A percentile compares a stretch with the other conserved stretches of the same genome.
Evolutionary conservation across 2,113 vertebrate genomes (phyloP).

Genomic region (Epinephelus cyanopodus): DNA sequence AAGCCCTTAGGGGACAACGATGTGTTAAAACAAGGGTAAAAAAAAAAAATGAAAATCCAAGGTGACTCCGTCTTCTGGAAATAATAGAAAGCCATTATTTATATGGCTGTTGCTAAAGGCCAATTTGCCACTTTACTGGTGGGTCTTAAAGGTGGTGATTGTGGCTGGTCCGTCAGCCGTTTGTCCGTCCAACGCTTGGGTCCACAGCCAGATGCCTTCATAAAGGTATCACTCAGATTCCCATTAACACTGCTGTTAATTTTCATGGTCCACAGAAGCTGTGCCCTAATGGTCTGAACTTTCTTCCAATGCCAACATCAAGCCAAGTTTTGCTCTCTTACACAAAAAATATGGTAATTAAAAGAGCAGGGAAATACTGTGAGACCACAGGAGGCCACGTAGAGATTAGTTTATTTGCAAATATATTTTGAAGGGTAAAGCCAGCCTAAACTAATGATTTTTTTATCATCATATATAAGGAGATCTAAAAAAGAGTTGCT

Average conservation of each 20-base stretch:
- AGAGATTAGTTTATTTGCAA: not conserved
- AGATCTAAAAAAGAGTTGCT: not conserved
- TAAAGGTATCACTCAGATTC: not conserved
- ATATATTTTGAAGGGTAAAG: not conserved
- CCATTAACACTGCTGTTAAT: not conserved
- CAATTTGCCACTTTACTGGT: conserved; percentile 25
- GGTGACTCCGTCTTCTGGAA: conserved; percentile 28
- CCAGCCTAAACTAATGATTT: too few species aligned
- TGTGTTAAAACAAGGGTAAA: conserved; percentile 31
- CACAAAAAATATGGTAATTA: not conserved
- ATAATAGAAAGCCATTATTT: conserved; percentile 34
- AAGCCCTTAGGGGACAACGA: not conserved
- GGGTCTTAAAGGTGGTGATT: conserved; percentile 21
- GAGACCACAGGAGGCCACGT: too few species aligned
- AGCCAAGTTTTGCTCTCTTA: too few species aligned
- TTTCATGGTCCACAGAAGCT: not conserved
- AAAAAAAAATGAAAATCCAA: conserved; percentile 26
- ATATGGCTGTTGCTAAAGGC: conserved; percentile 16
- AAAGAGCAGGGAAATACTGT: too few species aligned
- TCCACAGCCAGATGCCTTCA: not conserved
- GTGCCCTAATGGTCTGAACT: not conserved
- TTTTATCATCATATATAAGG: too few species aligned
- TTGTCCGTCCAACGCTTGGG: not conserved
- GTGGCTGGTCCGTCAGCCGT: not conserved
- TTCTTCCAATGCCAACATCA: not conserved